These are phyloP conservation scores for Cheilosia vulpina DNA, from an alignment of 2,888 invertebrate species.

Conservation along the genomic window DNA sequence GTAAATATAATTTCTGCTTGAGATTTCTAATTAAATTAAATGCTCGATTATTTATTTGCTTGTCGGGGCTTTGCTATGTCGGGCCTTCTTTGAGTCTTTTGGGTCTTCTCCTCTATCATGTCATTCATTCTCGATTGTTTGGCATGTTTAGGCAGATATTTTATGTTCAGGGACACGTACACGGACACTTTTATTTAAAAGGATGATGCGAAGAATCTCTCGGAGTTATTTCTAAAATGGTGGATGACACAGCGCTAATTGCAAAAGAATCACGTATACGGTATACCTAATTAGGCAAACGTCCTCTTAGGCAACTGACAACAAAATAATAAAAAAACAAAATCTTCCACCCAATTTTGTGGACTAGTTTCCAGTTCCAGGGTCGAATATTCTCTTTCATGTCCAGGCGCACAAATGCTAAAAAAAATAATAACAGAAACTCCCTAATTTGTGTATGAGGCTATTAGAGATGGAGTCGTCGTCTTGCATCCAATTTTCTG, in stretches of 20 bases:
- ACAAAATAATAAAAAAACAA: not conserved
- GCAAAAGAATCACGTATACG: slow-evolving; percentile 12
- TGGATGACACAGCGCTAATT: slow-evolving; percentile 14
- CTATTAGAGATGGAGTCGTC: slow-evolving; percentile 27
- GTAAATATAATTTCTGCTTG: slow-evolving; percentile 73
- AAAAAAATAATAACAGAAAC: not conserved
- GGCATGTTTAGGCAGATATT: not conserved
- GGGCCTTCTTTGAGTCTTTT: not conserved
- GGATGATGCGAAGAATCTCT: not conserved
- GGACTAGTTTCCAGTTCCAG: not conserved
- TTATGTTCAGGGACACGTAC: not conserved
- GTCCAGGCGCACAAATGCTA: not conserved
- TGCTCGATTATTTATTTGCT: slow-evolving; percentile 74
- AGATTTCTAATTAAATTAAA: slow-evolving; percentile 76
- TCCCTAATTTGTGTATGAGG: slow-evolving; percentile 25
- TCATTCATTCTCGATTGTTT: slow-evolving; percentile 22
- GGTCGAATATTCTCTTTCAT: slow-evolving; percentile 15
- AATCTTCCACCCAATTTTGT: not conserved
- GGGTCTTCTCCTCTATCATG: not conserved
- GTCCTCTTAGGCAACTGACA: not conserved
- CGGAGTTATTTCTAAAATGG: too few relatives aligned
- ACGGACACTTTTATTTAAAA: not conserved
- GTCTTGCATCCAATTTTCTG: slow-evolving; percentile 27
- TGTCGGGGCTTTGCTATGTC: slow-evolving; percentile 24
- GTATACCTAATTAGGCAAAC: slow-evolving; percentile 2